Evolutionary conservation across 2,888 invertebrate species (phyloP).

Genomic region (Nowickia ferox): DNA sequence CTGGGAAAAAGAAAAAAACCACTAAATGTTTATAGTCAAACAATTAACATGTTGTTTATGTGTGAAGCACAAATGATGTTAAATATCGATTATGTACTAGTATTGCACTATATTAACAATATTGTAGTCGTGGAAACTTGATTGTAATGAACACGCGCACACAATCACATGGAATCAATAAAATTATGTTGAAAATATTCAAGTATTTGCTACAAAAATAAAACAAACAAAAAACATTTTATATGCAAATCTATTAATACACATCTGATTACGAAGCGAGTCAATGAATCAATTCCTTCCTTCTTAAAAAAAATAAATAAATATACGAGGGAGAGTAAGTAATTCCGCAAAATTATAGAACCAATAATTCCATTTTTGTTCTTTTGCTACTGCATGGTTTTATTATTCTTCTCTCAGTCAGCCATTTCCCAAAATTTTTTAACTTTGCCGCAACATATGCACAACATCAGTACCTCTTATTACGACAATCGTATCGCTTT

Average conservation of each 20-base stretch:
- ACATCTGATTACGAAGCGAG: conserved; percentile 2
- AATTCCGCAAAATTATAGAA: too few species aligned
- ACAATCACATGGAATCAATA: conserved; percentile 8
- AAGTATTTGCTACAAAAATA: neutral
- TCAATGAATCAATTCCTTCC: neutral
- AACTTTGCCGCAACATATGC: too few species aligned
- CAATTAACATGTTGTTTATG: neutral
- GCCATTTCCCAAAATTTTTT: too few species aligned
- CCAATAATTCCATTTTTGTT: too few species aligned
- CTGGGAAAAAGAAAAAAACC: neutral
- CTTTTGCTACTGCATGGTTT: too few species aligned
- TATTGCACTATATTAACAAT: conserved; percentile 1
- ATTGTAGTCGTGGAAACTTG: neutral
- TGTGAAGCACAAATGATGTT: conserved; percentile 1
- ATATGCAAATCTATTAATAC: neutral
- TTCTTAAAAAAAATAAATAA: neutral
- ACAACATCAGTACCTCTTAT: too few species aligned
- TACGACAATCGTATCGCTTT: too few species aligned
- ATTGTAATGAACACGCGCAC: neutral
- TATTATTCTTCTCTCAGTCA: too few species aligned
- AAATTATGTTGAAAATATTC: conserved; percentile 12
- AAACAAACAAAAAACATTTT: neutral
- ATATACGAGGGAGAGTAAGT: too few species aligned
- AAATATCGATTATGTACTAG: neutral
- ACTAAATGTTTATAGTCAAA: neutral